Conservation (phyloP, 2,888 invertebrate genomes). For the Xanthostigma xanthostigma region DNA sequence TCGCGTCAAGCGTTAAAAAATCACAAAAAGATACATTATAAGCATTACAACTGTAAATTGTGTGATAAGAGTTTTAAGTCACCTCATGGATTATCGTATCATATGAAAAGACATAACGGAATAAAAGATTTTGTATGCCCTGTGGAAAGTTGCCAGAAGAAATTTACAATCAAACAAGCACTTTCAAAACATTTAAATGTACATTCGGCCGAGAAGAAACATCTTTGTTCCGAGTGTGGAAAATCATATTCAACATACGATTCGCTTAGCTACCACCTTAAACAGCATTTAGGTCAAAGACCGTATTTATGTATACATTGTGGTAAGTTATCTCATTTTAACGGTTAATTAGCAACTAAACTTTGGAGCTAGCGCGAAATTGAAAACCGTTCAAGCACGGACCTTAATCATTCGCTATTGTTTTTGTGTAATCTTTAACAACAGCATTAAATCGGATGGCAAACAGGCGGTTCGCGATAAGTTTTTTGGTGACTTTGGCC, state of each 20-base stretch:
- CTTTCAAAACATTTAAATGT: slow-evolving; percentile 13
- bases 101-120: slow-evolving; percentile 12
- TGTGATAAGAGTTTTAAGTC: slow-evolving; percentile 13
- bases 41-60: slow-evolving; percentile 12
- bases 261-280: slow-evolving; percentile 15
- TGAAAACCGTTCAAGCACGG: no score
- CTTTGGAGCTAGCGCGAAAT: no score
- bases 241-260: slow-evolving; percentile 15
- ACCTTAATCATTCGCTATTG: no score
- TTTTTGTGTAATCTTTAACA: no score
- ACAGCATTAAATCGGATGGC: no score
- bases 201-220: slow-evolving; percentile 13
- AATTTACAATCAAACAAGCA: slow-evolving; percentile 12
- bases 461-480: no score
- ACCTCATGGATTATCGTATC: slow-evolving; percentile 9
- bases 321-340: slow-evolving; percentile 4
- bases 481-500: no score
- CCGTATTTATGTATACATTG: slow-evolving; percentile 16
- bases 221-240: slow-evolving; percentile 15
- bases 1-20: no score
- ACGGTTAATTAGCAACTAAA: no score
- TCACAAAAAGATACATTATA: not conserved
- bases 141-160: slow-evolving; percentile 13
- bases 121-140: slow-evolving; percentile 12
- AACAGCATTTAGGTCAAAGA: slow-evolving; percentile 13